Evolutionary conservation across 1,140 invertebrate genomes (phyloP).

Genomic region (Pomacea maculata): DNA sequence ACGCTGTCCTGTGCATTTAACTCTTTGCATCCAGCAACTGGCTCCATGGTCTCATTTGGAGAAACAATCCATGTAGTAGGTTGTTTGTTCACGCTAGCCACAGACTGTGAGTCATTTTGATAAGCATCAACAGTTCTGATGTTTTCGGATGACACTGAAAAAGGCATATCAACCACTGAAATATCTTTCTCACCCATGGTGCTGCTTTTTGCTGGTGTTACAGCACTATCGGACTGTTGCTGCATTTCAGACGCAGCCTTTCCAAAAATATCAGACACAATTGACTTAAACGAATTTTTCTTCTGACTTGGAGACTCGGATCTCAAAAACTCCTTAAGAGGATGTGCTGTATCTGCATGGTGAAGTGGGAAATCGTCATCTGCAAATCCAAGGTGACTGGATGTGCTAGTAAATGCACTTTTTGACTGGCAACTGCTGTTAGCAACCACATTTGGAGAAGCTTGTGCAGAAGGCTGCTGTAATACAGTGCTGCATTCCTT

Average conservation of each 20-base stretch:
- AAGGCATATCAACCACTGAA: background rate
- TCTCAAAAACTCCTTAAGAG: too few species aligned
- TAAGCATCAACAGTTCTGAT: background rate
- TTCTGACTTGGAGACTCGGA: background rate
- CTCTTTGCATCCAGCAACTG: background rate
- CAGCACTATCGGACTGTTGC: background rate
- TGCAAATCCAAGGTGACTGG: too few species aligned
- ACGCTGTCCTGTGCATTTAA: background rate
- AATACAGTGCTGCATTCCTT: too few species aligned
- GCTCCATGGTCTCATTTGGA: background rate
- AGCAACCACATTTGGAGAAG: too few species aligned
- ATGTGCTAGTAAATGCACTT: too few species aligned
- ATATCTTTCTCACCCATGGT: background rate
- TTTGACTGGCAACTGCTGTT: too few species aligned
- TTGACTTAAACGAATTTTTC: too few species aligned
- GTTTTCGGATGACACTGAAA: background rate
- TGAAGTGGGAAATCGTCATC: too few species aligned
- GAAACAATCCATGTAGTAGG: background rate
- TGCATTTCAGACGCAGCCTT: background rate
- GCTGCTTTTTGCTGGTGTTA: background rate
- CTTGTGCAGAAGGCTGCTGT: too few species aligned
- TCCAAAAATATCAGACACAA: too few species aligned
- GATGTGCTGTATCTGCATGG: too few species aligned
- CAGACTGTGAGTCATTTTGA: background rate
- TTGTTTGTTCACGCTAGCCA: too few species aligned